Evolutionary conservation across 2,888 invertebrate species (phyloP), one percentile per base, ranked within the genome.

Genomic region (Harpalus rufipes): DNA sequence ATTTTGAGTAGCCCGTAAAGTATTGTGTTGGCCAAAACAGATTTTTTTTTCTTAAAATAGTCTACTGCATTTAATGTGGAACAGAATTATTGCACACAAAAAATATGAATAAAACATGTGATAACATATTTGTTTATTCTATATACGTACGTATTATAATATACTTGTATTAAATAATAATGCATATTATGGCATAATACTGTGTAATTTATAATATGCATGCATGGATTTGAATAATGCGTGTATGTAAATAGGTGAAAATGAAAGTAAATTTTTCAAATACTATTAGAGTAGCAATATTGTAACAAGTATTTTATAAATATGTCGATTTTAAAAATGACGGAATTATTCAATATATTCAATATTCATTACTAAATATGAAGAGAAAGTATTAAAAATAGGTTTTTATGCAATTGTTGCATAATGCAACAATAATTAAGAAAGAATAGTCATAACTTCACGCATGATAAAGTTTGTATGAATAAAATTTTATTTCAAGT

Each of bases 331-430:
- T 63, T 25, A 1, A n/a, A 72, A 72, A 39, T 8, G 39, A 3
- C 1, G 68, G 68, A 72, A 72, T 72, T 72, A 41, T 72, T 65
- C 65, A 21, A 65, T 65, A 10, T 32, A 21, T 5, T 32, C n/a
- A 41, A 72, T 72, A 39, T n/a, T 72, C 65, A 72, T 72, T 16
- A 72, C 41, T 41, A 72, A 41, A 72, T 14, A 72, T 72, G 10
- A 72, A 72, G 68, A 14, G 68, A 72, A 72, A 72, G 68, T 72
- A 25, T 32, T 61, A 72, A 72, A 72, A 72, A 72, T 72, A n/a
- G 14, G 3, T 61, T 61, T 61, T 14, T 65, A 1, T 39, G 68
- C 39, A 68, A 39, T 14, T 18, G 25, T 63, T 63, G 18, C 21
- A 63, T 58, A 58, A 59, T 16, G 14, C 16, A 59, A 63, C 1